These are phyloP conservation scores for Pseudanteris insignis DNA, from an alignment of 2,888 invertebrate genomes.

Conservation along the genomic window DNA sequence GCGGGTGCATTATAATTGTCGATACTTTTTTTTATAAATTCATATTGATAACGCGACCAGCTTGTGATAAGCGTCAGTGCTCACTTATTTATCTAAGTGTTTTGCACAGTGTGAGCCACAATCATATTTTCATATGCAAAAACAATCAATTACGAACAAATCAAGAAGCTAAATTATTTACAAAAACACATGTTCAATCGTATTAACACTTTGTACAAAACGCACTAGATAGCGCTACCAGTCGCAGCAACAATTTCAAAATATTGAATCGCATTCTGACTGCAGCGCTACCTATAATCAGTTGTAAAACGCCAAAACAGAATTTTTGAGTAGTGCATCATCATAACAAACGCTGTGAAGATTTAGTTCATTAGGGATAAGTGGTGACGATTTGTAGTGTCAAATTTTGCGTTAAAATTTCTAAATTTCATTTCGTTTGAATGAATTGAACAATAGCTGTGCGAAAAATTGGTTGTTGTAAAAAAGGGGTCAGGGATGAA, in stretches of 20 bases:
- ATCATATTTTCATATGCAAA: conserved; percentile 34
- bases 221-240: conserved; percentile 8
- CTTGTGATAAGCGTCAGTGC: conserved; percentile 30
- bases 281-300: conserved; percentile 12
- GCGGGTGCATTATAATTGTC: no score
- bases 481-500: conserved; percentile 19
- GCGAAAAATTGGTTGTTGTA: conserved; percentile 12
- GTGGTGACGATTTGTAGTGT: no score
- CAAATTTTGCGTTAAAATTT: no score
- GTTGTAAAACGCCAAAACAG: no score
- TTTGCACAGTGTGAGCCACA: conserved; percentile 33
- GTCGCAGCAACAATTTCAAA: no score
- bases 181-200: conserved; percentile 20
- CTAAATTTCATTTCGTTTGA: neutral
- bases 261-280: neutral
- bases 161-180: conserved; percentile 34
- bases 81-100: conserved; percentile 31
- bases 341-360: no score
- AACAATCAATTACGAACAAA: conserved; percentile 33
- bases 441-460: neutral
- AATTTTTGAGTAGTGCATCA: no score
- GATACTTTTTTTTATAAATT: no score
- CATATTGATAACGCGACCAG: no score
- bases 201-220: conserved; percentile 27
- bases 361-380: no score